These are phyloP conservation scores for Tetraodon nigroviridis DNA, from an alignment of 2,113 vertebrate species.

Conservation along the genomic window DNA sequence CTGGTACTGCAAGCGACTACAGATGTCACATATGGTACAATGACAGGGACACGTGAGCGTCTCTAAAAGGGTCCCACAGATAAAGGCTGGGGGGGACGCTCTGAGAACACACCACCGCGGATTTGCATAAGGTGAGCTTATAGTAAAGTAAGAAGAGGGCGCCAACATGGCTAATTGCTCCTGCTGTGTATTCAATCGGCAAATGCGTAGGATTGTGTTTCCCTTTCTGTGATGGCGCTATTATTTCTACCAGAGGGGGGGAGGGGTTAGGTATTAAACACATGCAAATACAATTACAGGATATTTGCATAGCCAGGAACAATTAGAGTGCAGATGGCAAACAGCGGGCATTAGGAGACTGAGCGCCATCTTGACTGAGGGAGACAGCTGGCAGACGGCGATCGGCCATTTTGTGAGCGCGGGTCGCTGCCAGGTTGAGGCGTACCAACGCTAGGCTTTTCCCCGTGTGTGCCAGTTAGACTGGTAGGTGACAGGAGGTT, in stretches of 20 bases:
- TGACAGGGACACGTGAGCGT: conserved; percentile 58
- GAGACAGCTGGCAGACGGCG: conserved; percentile 74
- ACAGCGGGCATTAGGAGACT: conserved; percentile 64
- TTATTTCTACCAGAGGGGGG: conserved; percentile 55
- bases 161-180: conserved; percentile 61
- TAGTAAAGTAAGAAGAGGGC: conserved; percentile 39
- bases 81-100: conserved; percentile 46
- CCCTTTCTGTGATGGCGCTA: conserved; percentile 24
- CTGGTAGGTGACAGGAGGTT: conserved; percentile 53
- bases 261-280: conserved; percentile 49
- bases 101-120: conserved; percentile 18
- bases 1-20: conserved; percentile 66
- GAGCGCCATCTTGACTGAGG: conserved; percentile 77
- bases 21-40: conserved; percentile 78
- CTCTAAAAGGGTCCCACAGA: conserved; percentile 26
- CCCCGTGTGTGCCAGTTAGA: conserved; percentile 58
- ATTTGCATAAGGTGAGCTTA: conserved; percentile 65
- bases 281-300: conserved; percentile 83
- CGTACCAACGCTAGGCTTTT: conserved; percentile 51
- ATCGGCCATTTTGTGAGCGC: conserved; percentile 76
- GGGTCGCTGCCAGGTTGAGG: conserved; percentile 68
- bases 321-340: conserved; percentile 77
- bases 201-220: conserved; percentile 16
- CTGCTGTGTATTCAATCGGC: conserved; percentile 57
- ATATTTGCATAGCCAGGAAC: conserved; percentile 80